A percentile compares a stretch with the other conserved stretches of the same genome.
Evolutionary conservation across 1,140 invertebrate genomes (phyloP).

Genomic region (Drosophila triauraria): DNA sequence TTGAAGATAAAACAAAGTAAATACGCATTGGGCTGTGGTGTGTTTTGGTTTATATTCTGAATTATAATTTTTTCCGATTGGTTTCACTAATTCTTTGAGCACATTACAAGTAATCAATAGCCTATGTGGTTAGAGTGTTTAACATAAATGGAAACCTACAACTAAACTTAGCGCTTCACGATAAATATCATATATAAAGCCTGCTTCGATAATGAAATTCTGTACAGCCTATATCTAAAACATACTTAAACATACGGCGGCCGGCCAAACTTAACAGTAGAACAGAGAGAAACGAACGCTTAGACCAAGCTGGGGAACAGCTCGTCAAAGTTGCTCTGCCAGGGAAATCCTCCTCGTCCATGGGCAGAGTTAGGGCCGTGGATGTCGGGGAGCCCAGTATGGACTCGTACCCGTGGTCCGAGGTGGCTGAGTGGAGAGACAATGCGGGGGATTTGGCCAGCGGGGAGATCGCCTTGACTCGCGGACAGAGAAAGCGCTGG

Average conservation of each 20-base stretch:
- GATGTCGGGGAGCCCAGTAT: conserved; percentile 85
- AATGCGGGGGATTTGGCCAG: conserved; percentile 74
- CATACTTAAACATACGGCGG: conserved; percentile 57
- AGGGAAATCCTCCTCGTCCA: conserved; percentile 68
- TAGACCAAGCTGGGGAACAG: conserved; percentile 78
- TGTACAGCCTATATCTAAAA: conserved; percentile 62
- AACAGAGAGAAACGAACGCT: conserved; percentile 51
- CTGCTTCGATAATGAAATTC: conserved; percentile 65
- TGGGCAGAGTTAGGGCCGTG: conserved; percentile 33
- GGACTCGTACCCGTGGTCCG: conserved; percentile 88
- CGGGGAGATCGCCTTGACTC: conserved; percentile 76
- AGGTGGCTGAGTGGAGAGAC: conserved; percentile 80
- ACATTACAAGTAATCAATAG: conserved; percentile 63
- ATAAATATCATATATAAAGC: conserved; percentile 69
- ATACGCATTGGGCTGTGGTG: conserved; percentile 20
- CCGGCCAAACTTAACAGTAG: conserved; percentile 62
- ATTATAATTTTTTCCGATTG: conserved; percentile 51
- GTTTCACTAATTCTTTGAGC: conserved; percentile 66
- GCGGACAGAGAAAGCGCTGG: conserved; percentile 76
- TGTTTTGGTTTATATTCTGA: conserved; percentile 60
- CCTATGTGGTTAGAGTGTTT: conserved; percentile 70
- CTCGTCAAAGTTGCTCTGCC: conserved; percentile 77
- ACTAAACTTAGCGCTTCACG: conserved; percentile 38
- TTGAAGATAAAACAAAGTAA: background rate
- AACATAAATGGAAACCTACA: conserved; percentile 79